Base-by-base conservation (phyloP, 2,888 invertebrate species). In the Hirtodrosophila alboralis region DNA sequence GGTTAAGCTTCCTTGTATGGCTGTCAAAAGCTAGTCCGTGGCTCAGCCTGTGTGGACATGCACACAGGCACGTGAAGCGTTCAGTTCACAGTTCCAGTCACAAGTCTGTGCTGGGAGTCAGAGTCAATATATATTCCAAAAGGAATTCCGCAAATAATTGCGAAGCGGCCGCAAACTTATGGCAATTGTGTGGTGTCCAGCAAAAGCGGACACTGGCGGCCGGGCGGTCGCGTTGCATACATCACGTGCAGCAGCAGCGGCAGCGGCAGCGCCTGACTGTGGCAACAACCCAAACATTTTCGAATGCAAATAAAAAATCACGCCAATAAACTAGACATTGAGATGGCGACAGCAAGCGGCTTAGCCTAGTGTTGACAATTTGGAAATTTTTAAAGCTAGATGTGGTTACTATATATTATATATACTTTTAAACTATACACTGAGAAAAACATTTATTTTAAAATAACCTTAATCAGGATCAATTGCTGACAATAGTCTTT, bases 311-410 rank as follows among this genome's bases (percentile, higher is more conserved):
- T 86, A 87, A 87, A 84, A 87, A 88, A 84, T 88, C 83, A 85
- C 87, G 84, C 88, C 88, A 88, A 88, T 88, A 88, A 88, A 87
- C 87, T 88, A 87, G 87, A 88, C 88, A 79, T 80, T 62, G 72
- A 81, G 88, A 84, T 87, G 86, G 72, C 84, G 70, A 30, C 23
- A 23, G 16, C 37, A 5, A 12, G 47, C 68, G 72, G 3, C 18
- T 1, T 18, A 3, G 3, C 18, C n/a, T n/a, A n/a, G n/a, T n/a
- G n/a, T n/a, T n/a, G n/a, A n/a, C n/a, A n/a, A n/a, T n/a, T n/a
- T n/a, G n/a, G n/a, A n/a, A n/a, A n/a, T n/a, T n/a, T n/a, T n/a
- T n/a, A n/a, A n/a, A n/a, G n/a, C n/a, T n/a, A n/a, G n/a, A n/a
- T n/a, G n/a, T n/a, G n/a, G n/a, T n/a, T n/a, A n/a, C n/a, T n/a